A percentile compares a stretch with the other conserved stretches of the same genome.
These are phyloP conservation scores for Nixonia krombeini DNA, from an alignment of 1,140 invertebrate genomes.

Conservation along the genomic window DNA sequence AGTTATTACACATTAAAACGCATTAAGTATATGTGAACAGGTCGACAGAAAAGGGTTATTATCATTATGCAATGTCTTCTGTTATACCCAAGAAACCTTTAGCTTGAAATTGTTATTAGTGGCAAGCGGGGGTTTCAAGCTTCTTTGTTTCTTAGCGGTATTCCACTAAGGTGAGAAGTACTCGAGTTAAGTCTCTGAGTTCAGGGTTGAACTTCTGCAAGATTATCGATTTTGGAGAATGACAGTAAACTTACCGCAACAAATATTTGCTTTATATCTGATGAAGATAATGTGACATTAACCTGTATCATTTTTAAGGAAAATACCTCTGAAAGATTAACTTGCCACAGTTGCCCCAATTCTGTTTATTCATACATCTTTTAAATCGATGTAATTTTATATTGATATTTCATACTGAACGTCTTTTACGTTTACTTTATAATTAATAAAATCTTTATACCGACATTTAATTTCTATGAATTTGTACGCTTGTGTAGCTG, in stretches of 20 bases:
- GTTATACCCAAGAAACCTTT: slow-evolving; percentile 34
- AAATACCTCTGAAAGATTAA: too few relatives aligned
- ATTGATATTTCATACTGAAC: too few relatives aligned
- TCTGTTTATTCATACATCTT: too few relatives aligned
- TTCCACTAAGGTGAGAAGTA: slow-evolving; percentile 22
- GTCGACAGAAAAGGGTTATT: slow-evolving; percentile 33
- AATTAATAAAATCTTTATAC: too few relatives aligned
- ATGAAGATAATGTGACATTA: too few relatives aligned
- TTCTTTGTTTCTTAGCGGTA: slow-evolving; percentile 26
- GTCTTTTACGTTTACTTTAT: too few relatives aligned
- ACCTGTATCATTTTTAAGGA: neutral
- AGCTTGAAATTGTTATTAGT: slow-evolving; percentile 36
- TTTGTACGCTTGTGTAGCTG: too few relatives aligned
- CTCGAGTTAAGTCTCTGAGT: slow-evolving; percentile 9
- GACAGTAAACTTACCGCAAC: neutral
- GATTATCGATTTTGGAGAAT: slow-evolving; percentile 5
- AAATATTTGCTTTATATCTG: neutral
- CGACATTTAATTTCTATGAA: too few relatives aligned
- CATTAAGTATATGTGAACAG: slow-evolving; percentile 19
- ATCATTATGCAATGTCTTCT: slow-evolving; percentile 34
- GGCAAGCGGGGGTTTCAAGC: slow-evolving; percentile 37
- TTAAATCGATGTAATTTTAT: too few relatives aligned
- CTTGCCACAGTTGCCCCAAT: too few relatives aligned
- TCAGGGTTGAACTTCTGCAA: slow-evolving; percentile 5
- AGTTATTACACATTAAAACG: slow-evolving; percentile 19